Evolutionary conservation across 1,140 invertebrate species (phyloP).

Genomic region (Scylla paramamosain): DNA sequence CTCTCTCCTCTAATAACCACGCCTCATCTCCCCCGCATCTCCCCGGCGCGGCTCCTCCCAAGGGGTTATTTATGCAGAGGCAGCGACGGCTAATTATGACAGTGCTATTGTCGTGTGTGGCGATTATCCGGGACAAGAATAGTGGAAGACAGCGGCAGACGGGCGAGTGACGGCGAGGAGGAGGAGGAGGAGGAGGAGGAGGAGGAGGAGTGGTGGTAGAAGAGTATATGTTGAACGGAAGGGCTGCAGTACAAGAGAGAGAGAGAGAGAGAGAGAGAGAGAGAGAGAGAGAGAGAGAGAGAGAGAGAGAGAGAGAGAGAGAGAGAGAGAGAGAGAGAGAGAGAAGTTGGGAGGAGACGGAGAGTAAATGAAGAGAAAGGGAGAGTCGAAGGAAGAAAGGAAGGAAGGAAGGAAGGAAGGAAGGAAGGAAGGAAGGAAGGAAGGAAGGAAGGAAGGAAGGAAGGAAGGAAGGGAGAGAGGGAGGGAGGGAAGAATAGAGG

Average conservation of each 20-base stretch:
- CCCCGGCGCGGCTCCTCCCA: constrained; percentile 27
- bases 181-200: constrained; percentile 17
- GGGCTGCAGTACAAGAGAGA: not conserved
- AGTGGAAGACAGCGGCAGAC: not conserved
- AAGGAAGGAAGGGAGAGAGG: not conserved
- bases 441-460: not conserved
- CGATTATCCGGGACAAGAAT: constrained; percentile 70
- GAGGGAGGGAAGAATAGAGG: not conserved
- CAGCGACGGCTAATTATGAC: constrained; percentile 68
- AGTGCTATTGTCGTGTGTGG: constrained; percentile 59
- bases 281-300: constrained; percentile 8
- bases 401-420: not conserved
- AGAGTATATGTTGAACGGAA: not conserved
- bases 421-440: not conserved
- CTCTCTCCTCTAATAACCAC: no score
- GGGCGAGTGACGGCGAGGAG: not conserved
- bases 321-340: constrained; percentile 20
- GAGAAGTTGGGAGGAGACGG: not conserved
- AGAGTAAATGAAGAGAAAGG: no score
- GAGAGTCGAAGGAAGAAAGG: not conserved
- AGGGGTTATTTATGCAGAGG: constrained; percentile 72
- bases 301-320: constrained; percentile 20
- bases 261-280: not conserved
- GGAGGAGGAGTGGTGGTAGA: not conserved
- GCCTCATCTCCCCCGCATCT: not conserved